phyloP scores from a whole-genome alignment of 2,888 invertebrate species.

The Oscheius onirici region DNA sequence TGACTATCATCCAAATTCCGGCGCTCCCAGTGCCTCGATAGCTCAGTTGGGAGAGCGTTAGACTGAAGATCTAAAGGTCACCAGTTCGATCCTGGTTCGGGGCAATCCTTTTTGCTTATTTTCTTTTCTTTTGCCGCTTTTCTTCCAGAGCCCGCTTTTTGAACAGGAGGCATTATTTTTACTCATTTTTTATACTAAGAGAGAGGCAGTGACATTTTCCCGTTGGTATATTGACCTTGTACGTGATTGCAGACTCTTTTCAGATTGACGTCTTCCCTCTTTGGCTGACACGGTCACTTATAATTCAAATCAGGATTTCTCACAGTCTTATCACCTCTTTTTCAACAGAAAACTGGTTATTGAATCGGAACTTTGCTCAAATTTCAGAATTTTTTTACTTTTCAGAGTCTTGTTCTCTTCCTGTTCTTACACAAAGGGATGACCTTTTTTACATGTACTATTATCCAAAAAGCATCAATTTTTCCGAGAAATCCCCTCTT shows the following conservation, averaged over 20 bases:
- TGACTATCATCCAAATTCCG: no score
- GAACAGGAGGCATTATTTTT: no score
- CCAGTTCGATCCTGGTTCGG: slow-evolving; percentile 64
- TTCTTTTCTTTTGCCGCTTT: no score
- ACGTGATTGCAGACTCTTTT: background rate
- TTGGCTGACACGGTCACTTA: background rate
- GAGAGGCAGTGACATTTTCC: background rate
- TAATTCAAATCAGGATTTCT: background rate
- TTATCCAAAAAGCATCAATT: background rate
- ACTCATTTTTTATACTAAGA: background rate
- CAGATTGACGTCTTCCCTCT: background rate
- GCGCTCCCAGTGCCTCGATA: slow-evolving; percentile 52
- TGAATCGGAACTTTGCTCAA: no score
- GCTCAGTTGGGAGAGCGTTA: slow-evolving; percentile 67
- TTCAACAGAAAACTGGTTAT: no score
- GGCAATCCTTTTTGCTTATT: slow-evolving; percentile 37
- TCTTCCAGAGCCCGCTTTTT: no score
- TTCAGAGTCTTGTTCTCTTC: no score
- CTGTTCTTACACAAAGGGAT: background rate
- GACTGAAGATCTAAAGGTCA: slow-evolving; percentile 68
- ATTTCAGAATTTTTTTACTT: no score
- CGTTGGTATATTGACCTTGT: background rate
- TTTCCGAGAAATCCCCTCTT: background rate
- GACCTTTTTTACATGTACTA: background rate
- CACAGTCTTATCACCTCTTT: background rate